Conservation (phyloP, 2,888 invertebrate species). For the Ophioninae sp. region DNA sequence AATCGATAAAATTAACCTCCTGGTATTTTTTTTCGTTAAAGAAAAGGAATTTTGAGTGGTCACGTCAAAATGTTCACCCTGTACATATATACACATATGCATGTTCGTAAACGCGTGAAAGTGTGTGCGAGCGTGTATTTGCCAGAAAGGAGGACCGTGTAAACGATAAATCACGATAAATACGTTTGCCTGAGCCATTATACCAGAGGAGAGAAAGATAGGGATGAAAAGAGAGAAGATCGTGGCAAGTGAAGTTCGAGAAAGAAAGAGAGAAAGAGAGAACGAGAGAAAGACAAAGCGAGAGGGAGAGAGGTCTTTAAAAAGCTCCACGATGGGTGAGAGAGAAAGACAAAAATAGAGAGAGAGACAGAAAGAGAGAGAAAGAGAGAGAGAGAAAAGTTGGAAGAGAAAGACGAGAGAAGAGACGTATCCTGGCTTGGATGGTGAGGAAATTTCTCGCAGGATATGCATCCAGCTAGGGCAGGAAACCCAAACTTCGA, state of each 20-base stretch:
- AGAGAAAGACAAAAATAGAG: constrained; percentile 58
- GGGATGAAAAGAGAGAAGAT: constrained; percentile 51
- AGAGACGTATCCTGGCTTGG: not conserved
- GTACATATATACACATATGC: not conserved
- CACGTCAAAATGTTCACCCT: too few relatives aligned
- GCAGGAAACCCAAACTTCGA: too few relatives aligned
- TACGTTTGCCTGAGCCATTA: constrained; percentile 78
- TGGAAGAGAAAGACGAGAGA: constrained; percentile 17
- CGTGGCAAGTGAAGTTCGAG: constrained; percentile 39
- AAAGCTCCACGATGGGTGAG: constrained; percentile 55
- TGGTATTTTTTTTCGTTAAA: too few relatives aligned
- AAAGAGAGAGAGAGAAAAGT: not conserved
- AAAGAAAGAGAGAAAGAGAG: constrained; percentile 47
- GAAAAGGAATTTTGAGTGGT: too few relatives aligned
- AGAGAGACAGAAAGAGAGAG: constrained; percentile 45
- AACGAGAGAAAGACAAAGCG: constrained; percentile 46
- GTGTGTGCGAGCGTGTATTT: not conserved
- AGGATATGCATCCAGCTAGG: constrained; percentile 62
- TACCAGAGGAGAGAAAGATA: constrained; percentile 68
- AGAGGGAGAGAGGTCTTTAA: constrained; percentile 16
- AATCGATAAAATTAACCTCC: too few relatives aligned
- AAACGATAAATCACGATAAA: constrained; percentile 80
- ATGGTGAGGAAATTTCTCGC: constrained; percentile 36
- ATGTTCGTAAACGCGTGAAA: not conserved
- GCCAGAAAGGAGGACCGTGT: constrained; percentile 74